These are phyloP conservation scores for Arge pagana DNA, from an alignment of 2,888 invertebrate species.

Conservation along the genomic window DNA sequence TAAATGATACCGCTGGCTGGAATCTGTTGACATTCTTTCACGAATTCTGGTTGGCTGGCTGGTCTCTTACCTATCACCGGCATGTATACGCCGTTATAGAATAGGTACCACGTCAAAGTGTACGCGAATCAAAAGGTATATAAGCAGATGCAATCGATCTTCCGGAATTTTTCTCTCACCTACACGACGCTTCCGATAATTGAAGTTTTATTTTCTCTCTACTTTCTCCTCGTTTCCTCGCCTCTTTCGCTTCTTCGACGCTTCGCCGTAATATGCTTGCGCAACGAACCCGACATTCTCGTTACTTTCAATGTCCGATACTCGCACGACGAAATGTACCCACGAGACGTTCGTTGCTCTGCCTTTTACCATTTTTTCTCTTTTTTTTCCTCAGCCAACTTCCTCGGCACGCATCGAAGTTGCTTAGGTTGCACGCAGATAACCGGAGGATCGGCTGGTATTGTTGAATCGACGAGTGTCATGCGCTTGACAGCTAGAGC, in stretches of 20 bases:
- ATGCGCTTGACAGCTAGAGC: slow-evolving; percentile 56
- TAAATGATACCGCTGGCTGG: slow-evolving; percentile 42
- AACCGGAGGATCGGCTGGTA: slow-evolving; percentile 34
- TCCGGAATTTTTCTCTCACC: too few species aligned
- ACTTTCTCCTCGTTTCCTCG: too few species aligned
- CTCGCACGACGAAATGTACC: neutral
- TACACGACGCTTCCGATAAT: slow-evolving; percentile 8
- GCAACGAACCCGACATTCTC: neutral
- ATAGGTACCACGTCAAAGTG: neutral
- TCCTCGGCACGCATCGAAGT: neutral
- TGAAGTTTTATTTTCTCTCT: slow-evolving; percentile 11
- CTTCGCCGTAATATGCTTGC: neutral
- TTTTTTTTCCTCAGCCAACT: neutral
- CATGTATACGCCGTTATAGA: slow-evolving; percentile 30
- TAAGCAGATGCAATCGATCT: slow-evolving; percentile 5
- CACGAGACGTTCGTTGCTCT: neutral
- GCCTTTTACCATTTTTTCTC: neutral
- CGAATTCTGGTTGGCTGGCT: slow-evolving; percentile 21
- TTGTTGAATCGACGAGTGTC: slow-evolving; percentile 54
- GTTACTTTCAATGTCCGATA: neutral
- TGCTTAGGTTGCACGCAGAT: slow-evolving; percentile 5
- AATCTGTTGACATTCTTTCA: slow-evolving; percentile 27
- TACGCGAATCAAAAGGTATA: slow-evolving; percentile 12
- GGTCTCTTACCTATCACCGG: slow-evolving; percentile 28
- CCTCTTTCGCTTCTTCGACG: too few species aligned